Conservation (phyloP, 1,140 invertebrate genomes). For the Procambarus virginalis region DNA sequence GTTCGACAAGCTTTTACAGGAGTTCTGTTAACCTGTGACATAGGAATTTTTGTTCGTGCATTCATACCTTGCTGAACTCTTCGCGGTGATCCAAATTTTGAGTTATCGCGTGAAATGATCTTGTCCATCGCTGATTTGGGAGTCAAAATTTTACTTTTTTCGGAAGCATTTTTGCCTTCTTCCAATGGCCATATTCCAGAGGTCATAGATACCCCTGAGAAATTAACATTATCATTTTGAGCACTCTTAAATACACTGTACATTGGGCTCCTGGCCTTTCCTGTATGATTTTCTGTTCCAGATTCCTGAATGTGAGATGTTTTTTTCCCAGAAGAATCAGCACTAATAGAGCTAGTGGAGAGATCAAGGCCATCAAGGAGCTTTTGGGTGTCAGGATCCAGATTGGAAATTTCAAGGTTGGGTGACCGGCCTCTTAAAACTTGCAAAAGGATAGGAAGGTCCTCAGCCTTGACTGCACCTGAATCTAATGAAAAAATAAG, state of each 20-base stretch:
- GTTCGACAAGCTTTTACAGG: slow-evolving; percentile 1
- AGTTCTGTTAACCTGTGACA: background rate
- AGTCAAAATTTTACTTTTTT: background rate
- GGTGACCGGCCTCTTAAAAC: slow-evolving; percentile 50
- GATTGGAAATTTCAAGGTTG: slow-evolving; percentile 43
- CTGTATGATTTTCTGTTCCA: background rate
- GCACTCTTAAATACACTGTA: slow-evolving; percentile 38
- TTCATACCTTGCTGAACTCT: background rate
- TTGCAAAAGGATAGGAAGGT: slow-evolving; percentile 42
- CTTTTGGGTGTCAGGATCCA: slow-evolving; percentile 36
- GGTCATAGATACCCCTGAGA: slow-evolving; percentile 22
- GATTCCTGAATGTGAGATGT: background rate
- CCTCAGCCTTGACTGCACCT: slow-evolving; percentile 49
- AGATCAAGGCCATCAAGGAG: slow-evolving; percentile 54
- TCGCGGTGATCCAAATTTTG: slow-evolving; percentile 27
- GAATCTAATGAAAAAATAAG: slow-evolving; percentile 24
- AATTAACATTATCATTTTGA: background rate
- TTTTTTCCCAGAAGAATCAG: background rate
- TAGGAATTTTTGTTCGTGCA: slow-evolving; percentile 26
- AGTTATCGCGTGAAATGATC: background rate
- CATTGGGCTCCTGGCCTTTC: background rate
- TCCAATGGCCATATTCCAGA: slow-evolving; percentile 49
- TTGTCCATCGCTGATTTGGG: background rate
- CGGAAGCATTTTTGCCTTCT: background rate
- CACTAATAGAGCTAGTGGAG: slow-evolving; percentile 28